Evolutionary conservation across 2,888 invertebrate species (phyloP).

Genomic region (Oscheius sp.): DNA sequence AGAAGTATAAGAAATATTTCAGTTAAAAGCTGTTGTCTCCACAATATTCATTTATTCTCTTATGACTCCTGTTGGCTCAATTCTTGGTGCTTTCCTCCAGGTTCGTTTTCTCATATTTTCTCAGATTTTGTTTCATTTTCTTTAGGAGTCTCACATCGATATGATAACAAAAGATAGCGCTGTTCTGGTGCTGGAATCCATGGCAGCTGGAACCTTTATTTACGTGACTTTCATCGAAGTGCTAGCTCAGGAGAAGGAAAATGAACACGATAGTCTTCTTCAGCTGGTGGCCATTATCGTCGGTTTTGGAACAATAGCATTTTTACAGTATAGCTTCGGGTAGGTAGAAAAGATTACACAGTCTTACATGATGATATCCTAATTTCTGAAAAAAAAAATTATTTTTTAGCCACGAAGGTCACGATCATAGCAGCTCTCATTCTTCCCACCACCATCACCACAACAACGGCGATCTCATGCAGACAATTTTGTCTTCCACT

Average conservation of each 20-base stretch:
- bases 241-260: slow-evolving; percentile 55
- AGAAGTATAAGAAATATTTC: too few relatives aligned
- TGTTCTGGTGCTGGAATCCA: slow-evolving; percentile 11
- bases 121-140: background rate
- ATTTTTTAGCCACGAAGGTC: slow-evolving; percentile 12
- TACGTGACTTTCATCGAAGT: slow-evolving; percentile 24
- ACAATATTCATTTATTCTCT: slow-evolving; percentile 74
- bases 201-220: slow-evolving; percentile 23
- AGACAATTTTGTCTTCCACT: background rate
- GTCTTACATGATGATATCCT: too few relatives aligned
- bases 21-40: slow-evolving; percentile 57
- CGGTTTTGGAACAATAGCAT: slow-evolving; percentile 59
- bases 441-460: background rate
- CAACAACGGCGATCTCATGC: background rate
- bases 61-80: slow-evolving; percentile 78
- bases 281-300: slow-evolving; percentile 60
- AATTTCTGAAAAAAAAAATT: background rate
- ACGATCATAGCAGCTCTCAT: background rate
- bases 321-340: slow-evolving; percentile 46
- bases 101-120: slow-evolving; percentile 20
- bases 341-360: too few relatives aligned
- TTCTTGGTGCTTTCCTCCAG: slow-evolving; percentile 55
- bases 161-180: slow-evolving; percentile 19
- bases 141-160: slow-evolving; percentile 23
- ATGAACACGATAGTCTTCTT: slow-evolving; percentile 54